Evolutionary conservation across 2,113 vertebrate genomes (phyloP).

Genomic region (Patagioenas fasciata): DNA sequence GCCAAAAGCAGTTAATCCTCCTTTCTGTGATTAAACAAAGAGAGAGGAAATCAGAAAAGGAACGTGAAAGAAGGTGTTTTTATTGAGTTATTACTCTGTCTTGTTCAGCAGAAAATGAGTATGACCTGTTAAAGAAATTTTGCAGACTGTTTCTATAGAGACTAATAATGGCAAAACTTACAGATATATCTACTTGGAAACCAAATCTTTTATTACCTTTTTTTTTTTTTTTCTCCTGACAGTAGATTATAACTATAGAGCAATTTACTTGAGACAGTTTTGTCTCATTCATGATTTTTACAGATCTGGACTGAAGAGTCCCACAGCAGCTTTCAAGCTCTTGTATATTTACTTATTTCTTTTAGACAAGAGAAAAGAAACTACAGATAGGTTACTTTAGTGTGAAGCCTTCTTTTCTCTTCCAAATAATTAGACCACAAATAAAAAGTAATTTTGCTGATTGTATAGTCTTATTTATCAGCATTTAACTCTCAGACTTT

Average conservation of each 20-base stretch:
- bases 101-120: conserved; percentile 73
- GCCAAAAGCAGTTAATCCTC: conserved; percentile 66
- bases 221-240: background rate
- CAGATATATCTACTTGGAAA: conserved; percentile 53
- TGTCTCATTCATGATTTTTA: conserved; percentile 22
- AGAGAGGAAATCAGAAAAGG: conserved; percentile 63
- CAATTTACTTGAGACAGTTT: conserved; percentile 25
- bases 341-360: conserved; percentile 16
- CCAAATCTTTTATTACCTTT: conserved; percentile 42
- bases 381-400: conserved; percentile 1
- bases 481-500: background rate
- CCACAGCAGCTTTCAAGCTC: background rate
- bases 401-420: background rate
- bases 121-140: conserved; percentile 66
- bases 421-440: background rate
- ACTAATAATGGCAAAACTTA: conserved; percentile 50
- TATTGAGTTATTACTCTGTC: conserved; percentile 70
- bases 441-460: background rate
- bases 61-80: conserved; percentile 64
- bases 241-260: background rate
- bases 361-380: conserved; percentile 7
- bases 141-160: conserved; percentile 67
- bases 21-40: conserved; percentile 72
- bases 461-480: background rate
- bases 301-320: background rate